Evolutionary conservation across 1,140 invertebrate species (phyloP), one percentile per base, ranked within the genome.

Genomic region (Chironomus tepperi): DNA sequence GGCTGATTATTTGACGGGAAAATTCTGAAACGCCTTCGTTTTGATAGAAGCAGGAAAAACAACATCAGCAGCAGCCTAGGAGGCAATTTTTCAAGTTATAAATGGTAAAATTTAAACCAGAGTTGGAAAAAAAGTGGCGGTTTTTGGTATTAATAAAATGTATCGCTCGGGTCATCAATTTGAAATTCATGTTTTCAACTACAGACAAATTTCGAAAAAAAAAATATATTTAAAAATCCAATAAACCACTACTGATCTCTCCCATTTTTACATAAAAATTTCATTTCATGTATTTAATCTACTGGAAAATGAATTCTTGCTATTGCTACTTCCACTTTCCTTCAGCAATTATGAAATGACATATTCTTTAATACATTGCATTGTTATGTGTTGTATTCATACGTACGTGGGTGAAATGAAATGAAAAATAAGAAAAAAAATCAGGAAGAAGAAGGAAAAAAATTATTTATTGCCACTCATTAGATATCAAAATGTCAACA

Each of bases 401-500:
- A 9, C 47, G 47, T 57, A n/a, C n/a, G 12, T 57, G n/a, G 12
- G 47, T 57, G 47, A 15, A 57, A 15, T 15, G 5, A 3, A 3
- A 57, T 12, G 47, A 57, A 57, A 57, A 57, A 57, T n/a, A 47
- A 47, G 47, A 57, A 34, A 34, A 34, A 34, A 34, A 34, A 34
- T 34, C 24, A 34, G 47, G 47, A 57, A 57, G 8, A 15, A 15
- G n/a, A 57, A 57, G 47, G n/a, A 57, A 57, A 15, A 57, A 57
- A 57, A 47, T 47, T 70, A 70, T 70, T 70, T 70, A 70, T 70
- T 70, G 19, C 19, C 65, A 57, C 65, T 70, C 65, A 70, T 70
- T 70, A 70, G 16, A 70, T 70, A 70, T 70, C 65, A 21, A 70
- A 70, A 70, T 70, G 65, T 70, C 65, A 70, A 70, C 65, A 70